Evolutionary conservation across 2,113 vertebrate genomes (phyloP), one percentile per base, ranked within the genome.

Genomic region (Brachyistius frenatus): DNA sequence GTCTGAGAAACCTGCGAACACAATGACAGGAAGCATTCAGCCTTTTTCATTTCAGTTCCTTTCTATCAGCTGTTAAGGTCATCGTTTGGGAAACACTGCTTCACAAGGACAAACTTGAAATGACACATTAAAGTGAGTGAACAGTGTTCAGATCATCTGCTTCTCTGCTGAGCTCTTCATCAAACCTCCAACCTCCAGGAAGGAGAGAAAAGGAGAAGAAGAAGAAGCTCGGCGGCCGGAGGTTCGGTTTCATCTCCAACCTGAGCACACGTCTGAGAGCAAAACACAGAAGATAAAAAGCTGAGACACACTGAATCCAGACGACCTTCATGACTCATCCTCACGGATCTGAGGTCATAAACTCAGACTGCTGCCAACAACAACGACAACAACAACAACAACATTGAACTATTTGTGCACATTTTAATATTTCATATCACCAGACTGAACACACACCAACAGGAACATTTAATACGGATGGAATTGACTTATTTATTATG

Each of bases 221-320:
- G 41, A 56, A 33, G 60, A 81, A 63, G 41, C 41, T 15, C 36
- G 16, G 32, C 8, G 55, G 30, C 35, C 2, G 13, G 15, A 41
- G 67, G 11, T 30, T 33, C 2, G 2, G 23, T n/a, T 11, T 32
- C 15, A 69, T 63, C 32, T 41, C 10, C n/a, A 36, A 64, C 71
- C 6, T 33, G 35, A 80, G 16, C 73, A 57, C 41, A 73, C 73
- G 80, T 57, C 56, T 69, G 37, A 56, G 37, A 73, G 30, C 30
- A 66, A 55, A 60, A 66, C 33, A 11, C 52, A 23, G 23, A 23
- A 23, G 23, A 23, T 23, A 23, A 23, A 23, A 23, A 23, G 23
- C 23, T 23, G 39, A 41, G 41, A 37, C 4, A 13, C 41, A 3
- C 41, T 44, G 41, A 44, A 44, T 44, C 41, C 41, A 23, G 23